Evolutionary conservation across 1,140 invertebrate genomes (phyloP), one percentile per base, ranked within the genome.

Genomic region (Probaryconus sp.): DNA sequence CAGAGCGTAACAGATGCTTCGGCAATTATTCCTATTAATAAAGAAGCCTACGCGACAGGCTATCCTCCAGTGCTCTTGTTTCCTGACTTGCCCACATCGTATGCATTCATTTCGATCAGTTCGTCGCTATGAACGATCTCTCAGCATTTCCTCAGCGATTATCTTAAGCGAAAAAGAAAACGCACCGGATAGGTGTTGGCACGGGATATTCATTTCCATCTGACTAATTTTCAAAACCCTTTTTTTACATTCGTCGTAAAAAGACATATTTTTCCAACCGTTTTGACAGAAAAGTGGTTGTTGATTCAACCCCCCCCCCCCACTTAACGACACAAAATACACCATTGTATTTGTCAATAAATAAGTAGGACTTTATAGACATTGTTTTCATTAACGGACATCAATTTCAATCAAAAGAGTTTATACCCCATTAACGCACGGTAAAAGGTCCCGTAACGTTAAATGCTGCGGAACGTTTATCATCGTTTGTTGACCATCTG

Each of bases 1-100:
- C 77, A 70, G 75, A 73, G 76, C 82, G 78, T 80, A 78, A 83
- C 80, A 78, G 71, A 81, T 58, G 64, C 51, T n/a, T 76, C 43
- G 9, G 31, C 78, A 78, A 85, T 84, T 83, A 79, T 83, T 70
- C 77, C 79, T 80, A 83, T 84, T 85, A 84, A 84, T 83, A 79
- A 73, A 47, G 56, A 30, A 48, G 20, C 28, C 68, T 50, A 69
- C 42, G 43, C 31, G 53, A 61, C 72, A 72, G 78, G 53, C 78
- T 78, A 82, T 82, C 79, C 79, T 83, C 79, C 74, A 72, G 48
- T 82, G 80, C 70, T 65, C 79, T 79, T 79, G 82, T 83, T 86
- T 87, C 84, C 84, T 80, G 84, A 81, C 82, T 76, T 83, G 79
- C 85, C 84, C 83, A 83, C 53, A 42, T 79, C 2, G 4, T 65